Percentiles rank a stretch among this genome's conserved stretches.
These are phyloP conservation scores for Lymantria dispar DNA, from an alignment of 2,888 invertebrate species.

Conservation along the genomic window DNA sequence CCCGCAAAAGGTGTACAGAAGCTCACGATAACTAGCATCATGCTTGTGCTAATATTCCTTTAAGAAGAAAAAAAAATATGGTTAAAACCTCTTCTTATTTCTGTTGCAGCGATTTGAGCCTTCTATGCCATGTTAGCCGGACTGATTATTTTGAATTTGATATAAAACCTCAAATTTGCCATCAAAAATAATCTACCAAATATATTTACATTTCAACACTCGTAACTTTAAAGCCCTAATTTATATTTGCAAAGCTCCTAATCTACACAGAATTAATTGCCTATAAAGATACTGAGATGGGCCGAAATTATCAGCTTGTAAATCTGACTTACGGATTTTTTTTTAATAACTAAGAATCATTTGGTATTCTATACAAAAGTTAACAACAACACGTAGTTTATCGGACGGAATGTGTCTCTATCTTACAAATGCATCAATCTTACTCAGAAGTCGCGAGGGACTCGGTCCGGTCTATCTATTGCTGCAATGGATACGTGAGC, in stretches of 20 bases:
- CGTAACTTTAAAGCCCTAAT: slow-evolving; percentile 16
- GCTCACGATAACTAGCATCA: no score
- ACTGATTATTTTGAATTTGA: no score
- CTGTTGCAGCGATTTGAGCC: no score
- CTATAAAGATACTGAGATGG: slow-evolving; percentile 19
- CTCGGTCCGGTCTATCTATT: slow-evolving; percentile 34
- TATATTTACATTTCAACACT: slow-evolving; percentile 7
- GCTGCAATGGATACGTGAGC: slow-evolving; percentile 45
- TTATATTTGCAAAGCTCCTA: slow-evolving; percentile 20
- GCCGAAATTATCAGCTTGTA: slow-evolving; percentile 20
- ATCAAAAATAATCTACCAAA: no score
- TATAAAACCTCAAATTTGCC: no score
- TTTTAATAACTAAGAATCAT: slow-evolving; percentile 4
- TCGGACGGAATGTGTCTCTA: slow-evolving; percentile 37
- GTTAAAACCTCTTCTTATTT: no score
- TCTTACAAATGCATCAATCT: slow-evolving; percentile 67
- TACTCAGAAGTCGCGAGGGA: slow-evolving; percentile 64
- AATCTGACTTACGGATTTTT: slow-evolving; percentile 19
- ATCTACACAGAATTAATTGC: slow-evolving; percentile 17
- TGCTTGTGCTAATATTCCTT: no score
- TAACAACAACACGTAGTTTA: slow-evolving; percentile 34
- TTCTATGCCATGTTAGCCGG: no score
- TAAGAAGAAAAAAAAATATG: no score
- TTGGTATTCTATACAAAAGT: slow-evolving; percentile 23
- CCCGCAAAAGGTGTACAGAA: no score